These are phyloP conservation scores for Callimorpha dominula DNA, from an alignment of 2,888 invertebrate species.

Conservation along the genomic window DNA sequence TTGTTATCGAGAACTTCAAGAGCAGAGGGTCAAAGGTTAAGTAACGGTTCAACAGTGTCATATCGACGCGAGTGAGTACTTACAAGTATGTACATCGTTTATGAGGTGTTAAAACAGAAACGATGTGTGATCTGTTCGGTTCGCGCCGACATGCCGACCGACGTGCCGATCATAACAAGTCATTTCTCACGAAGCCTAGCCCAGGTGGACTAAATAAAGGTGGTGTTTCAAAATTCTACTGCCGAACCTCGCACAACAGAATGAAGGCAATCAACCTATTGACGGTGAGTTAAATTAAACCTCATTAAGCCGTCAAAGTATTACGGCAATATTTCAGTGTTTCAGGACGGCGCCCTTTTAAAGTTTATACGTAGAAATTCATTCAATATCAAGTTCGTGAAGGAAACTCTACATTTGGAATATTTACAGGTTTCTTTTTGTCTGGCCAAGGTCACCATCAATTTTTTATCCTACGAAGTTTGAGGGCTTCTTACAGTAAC, in stretches of 20 bases:
- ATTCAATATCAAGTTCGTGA: too few relatives aligned
- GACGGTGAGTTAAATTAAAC: neutral
- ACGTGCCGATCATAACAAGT: neutral
- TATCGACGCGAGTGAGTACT: neutral
- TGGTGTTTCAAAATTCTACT: neutral
- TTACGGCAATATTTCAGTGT: neutral
- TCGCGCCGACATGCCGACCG: neutral
- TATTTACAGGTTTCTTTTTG: too few relatives aligned
- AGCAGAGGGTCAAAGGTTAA: constrained; percentile 7
- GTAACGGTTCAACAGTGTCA: constrained; percentile 5
- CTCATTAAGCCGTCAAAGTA: neutral
- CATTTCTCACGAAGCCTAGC: constrained; percentile 9
- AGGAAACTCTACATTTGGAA: too few relatives aligned
- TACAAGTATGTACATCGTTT: neutral
- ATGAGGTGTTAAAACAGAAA: constrained; percentile 14
- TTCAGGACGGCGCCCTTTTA: too few relatives aligned
- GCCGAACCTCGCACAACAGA: neutral
- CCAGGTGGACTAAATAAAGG: neutral
- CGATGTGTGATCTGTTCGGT: constrained; percentile 11
- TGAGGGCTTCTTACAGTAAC: too few relatives aligned
- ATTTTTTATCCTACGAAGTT: too few relatives aligned
- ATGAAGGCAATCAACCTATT: neutral
- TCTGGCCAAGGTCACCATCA: neutral
- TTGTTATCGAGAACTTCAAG: constrained; percentile 8
- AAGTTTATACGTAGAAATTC: too few relatives aligned